Conservation (phyloP, 2,113 vertebrate species). For the Urocynchramus pylzowi region DNA sequence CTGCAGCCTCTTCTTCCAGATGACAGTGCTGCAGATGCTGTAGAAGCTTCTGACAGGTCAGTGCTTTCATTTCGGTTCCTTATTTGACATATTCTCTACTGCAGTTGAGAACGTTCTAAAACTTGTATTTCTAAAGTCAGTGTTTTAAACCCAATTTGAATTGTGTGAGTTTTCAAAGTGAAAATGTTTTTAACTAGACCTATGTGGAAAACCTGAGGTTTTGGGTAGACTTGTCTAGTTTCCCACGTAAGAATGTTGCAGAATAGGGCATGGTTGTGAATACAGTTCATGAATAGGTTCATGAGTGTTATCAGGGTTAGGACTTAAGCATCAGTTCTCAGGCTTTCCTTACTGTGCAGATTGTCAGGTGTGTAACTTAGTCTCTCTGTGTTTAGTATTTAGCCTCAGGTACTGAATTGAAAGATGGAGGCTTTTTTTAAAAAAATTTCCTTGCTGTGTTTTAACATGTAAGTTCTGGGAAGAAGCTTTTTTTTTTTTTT, state of each 20-base stretch:
- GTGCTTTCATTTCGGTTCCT: not conserved
- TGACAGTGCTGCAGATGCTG: not conserved
- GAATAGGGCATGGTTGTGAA: not conserved
- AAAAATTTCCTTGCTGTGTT: not conserved
- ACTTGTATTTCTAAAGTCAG: not conserved
- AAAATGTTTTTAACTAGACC: not conserved
- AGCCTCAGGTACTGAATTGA: not conserved
- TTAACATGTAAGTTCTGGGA: not conserved
- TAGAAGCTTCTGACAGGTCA: constrained; percentile 42
- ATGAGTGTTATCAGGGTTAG: not conserved
- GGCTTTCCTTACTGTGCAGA: not conserved
- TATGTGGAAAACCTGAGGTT: not conserved
- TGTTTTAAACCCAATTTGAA: not conserved
- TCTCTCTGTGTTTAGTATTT: not conserved
- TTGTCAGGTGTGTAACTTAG: not conserved
- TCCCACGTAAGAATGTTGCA: fast-evolving
- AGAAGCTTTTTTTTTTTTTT: not conserved
- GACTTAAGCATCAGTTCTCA: not conserved
- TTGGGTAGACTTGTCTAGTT: not conserved
- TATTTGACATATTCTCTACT: not conserved
- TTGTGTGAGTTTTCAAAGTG: not conserved
- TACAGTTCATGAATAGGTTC: too few relatives aligned
- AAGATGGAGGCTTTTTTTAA: not conserved
- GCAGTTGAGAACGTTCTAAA: not conserved
- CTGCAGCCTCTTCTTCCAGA: not conserved